A percentile compares a stretch with the other conserved stretches of the same genome.
phyloP scores from a whole-genome alignment of 1,140 invertebrate species.

The Stegodyphus mimosarum region DNA sequence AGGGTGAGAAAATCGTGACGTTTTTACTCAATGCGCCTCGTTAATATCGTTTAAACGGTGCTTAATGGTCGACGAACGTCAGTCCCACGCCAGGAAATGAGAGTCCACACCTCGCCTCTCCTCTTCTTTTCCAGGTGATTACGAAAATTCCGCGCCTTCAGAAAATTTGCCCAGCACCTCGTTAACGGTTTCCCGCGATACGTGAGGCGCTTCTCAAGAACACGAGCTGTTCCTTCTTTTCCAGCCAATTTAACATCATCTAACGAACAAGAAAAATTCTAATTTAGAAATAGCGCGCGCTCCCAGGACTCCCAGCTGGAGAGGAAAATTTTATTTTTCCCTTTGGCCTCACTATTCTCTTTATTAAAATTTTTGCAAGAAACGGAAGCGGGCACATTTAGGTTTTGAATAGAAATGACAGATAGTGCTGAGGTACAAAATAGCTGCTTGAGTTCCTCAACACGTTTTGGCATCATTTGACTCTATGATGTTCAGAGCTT shows the following conservation, averaged over 20 bases:
- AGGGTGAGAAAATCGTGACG: neutral
- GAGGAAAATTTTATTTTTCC: slow-evolving; percentile 5
- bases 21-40: slow-evolving; percentile 39
- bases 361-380: neutral
- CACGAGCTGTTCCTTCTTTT: neutral
- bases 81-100: slow-evolving; percentile 6
- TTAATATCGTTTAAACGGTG: slow-evolving; percentile 40
- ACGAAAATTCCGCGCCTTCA: slow-evolving; percentile 56
- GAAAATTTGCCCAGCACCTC: slow-evolving; percentile 13
- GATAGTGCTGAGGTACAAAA: too few species aligned
- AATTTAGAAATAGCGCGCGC: neutral
- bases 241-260: neutral
- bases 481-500: too few species aligned
- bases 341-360: neutral
- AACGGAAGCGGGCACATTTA: too few species aligned
- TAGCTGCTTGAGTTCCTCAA: too few species aligned
- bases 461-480: too few species aligned
- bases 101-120: neutral
- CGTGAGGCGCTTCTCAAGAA: slow-evolving; percentile 25
- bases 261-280: slow-evolving; percentile 2
- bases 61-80: slow-evolving; percentile 29
- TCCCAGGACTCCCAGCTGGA: neutral
- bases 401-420: too few species aligned
- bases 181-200: slow-evolving; percentile 24
- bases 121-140: slow-evolving; percentile 19